Evolutionary conservation across 2,888 invertebrate species (phyloP).

Genomic region (Drosophila kokeensis): DNA sequence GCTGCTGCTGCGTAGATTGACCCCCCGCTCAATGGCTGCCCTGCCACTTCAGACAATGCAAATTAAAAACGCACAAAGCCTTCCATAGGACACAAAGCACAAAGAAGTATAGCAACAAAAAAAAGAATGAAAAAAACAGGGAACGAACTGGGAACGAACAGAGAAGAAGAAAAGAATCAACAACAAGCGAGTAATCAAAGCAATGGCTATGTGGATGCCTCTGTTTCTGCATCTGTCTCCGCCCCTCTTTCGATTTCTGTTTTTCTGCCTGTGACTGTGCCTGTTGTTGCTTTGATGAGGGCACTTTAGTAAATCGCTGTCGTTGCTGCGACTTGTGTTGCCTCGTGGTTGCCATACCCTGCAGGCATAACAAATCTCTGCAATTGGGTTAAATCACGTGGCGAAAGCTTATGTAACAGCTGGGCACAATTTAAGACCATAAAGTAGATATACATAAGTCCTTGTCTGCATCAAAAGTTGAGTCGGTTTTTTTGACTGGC

Average conservation of each 20-base stretch:
- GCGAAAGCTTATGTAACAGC: not conserved
- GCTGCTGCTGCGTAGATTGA: slow-evolving; percentile 14
- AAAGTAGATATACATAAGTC: not conserved
- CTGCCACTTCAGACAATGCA: slow-evolving; percentile 51
- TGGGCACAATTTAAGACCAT: not conserved
- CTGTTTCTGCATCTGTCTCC: not conserved
- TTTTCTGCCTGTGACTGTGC: slow-evolving; percentile 44
- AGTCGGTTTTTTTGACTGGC: not conserved
- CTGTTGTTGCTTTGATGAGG: slow-evolving; percentile 80
- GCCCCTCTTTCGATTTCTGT: slow-evolving; percentile 7
- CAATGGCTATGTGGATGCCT: slow-evolving; percentile 40
- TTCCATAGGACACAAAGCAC: slow-evolving; percentile 22
- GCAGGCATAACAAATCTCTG: not conserved
- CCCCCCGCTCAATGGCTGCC: slow-evolving; percentile 10
- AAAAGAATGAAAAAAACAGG: not conserved
- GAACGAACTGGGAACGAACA: not conserved
- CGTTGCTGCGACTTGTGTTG: slow-evolving; percentile 41
- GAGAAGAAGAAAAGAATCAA: slow-evolving; percentile 11
- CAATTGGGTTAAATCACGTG: not conserved
- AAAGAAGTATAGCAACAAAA: slow-evolving; percentile 10
- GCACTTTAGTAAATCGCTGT: slow-evolving; percentile 73
- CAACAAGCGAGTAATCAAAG: slow-evolving; percentile 53
- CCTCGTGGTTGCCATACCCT: slow-evolving; percentile 23
- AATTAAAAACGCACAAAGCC: slow-evolving; percentile 56
- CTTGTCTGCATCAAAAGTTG: not conserved